Percentiles rank a stretch among this genome's conserved stretches.
Conservation (phyloP, 1,140 invertebrate genomes). For the Parapsyche elsis region DNA sequence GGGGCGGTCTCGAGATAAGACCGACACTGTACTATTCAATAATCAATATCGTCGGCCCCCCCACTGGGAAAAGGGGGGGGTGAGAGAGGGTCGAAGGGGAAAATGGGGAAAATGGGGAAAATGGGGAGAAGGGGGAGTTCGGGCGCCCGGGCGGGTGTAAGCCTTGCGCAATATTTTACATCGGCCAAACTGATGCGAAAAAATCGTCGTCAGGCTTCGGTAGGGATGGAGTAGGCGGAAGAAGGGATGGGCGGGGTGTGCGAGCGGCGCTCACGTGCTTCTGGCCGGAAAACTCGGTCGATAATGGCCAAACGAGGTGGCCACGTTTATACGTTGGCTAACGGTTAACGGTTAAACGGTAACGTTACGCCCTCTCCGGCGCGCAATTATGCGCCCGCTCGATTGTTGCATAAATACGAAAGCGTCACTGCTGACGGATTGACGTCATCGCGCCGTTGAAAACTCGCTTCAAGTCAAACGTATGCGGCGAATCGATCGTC, state of each 20-base stretch:
- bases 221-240: neutral
- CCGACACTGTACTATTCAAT: conserved; percentile 47
- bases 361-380: neutral
- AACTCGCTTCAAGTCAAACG: too few species aligned
- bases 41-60: conserved; percentile 50
- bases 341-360: neutral
- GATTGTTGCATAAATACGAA: too few species aligned
- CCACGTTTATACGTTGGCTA: neutral
- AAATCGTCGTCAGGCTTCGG: conserved; percentile 5
- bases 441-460: too few species aligned
- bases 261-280: conserved; percentile 12
- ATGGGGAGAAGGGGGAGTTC: conserved; percentile 19
- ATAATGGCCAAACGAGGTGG: conserved; percentile 8
- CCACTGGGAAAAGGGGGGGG: neutral
- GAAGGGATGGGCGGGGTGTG: neutral
- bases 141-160: conserved; percentile 34
- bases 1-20: conserved; percentile 42
- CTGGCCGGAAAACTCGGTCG: conserved; percentile 27
- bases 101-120: conserved; percentile 23
- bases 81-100: neutral
- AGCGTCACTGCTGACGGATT: too few species aligned
- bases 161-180: conserved; percentile 28
- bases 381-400: conserved; percentile 1
- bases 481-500: too few species aligned
- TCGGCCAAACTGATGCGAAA: conserved; percentile 25